Conservation (phyloP, 2,797 vertebrate genomes). For the Myiotriccus ornatus region DNA sequence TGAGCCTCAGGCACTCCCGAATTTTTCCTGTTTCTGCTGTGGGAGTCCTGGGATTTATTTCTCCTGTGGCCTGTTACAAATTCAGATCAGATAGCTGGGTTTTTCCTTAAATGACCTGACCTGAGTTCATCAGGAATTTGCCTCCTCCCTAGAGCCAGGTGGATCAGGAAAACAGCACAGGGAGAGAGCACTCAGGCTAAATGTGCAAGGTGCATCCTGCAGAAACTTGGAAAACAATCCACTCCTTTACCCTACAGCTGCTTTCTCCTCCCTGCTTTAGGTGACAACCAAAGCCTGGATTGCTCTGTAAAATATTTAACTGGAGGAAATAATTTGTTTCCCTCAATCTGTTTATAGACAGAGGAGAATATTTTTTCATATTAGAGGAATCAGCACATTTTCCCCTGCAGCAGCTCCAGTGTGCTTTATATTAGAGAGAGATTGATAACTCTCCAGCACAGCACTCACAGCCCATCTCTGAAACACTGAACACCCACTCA, state of each 20-base stretch:
- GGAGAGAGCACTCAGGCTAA: not conserved
- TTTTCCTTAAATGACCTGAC: not conserved
- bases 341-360: not conserved
- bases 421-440: not conserved
- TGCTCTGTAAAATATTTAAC: slow-evolving; percentile 19
- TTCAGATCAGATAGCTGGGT: not conserved
- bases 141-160: not conserved
- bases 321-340: slow-evolving; percentile 14
- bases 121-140: not conserved
- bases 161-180: not conserved
- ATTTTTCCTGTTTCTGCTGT: not conserved
- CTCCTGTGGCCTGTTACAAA: not conserved
- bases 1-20: not conserved
- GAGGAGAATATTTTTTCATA: not conserved
- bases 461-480: not conserved
- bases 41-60: not conserved
- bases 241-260: not conserved
- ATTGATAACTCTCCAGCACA: slow-evolving; percentile 1
- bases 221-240: not conserved
- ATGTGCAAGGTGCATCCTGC: not conserved
- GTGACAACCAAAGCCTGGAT: not conserved
- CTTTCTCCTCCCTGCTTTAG: not conserved
- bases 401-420: not conserved
- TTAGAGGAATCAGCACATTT: not conserved
- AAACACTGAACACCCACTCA: not conserved